These are phyloP conservation scores for Athalia cordata DNA, from an alignment of 2,888 invertebrate genomes.

Conservation along the genomic window DNA sequence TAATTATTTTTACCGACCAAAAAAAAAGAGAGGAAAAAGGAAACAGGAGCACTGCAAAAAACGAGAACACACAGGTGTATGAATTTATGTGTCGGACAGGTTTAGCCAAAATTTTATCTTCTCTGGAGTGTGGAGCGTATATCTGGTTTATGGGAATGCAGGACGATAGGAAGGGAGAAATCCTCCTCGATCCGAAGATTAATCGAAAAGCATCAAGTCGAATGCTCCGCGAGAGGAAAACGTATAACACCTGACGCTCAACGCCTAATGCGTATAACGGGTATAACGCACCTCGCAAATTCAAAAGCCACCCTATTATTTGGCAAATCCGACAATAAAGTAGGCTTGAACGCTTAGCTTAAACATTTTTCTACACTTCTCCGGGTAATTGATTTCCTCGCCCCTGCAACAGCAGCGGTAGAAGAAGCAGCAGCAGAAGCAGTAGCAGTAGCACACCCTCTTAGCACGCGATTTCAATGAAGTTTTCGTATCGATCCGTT, in stretches of 20 bases:
- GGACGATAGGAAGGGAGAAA: background rate
- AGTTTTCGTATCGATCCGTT: constrained; percentile 44
- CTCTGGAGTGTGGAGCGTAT: background rate
- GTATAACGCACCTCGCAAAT: constrained; percentile 1
- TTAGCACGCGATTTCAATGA: constrained; percentile 51
- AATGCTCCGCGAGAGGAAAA: constrained; percentile 16
- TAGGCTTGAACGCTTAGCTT: constrained; percentile 43
- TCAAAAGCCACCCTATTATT: constrained; percentile 41
- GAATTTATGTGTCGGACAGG: constrained; percentile 13
- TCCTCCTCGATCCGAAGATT: constrained; percentile 15
- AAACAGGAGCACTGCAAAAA: background rate
- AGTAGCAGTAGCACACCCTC: constrained; percentile 30
- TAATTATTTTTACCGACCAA: constrained; percentile 27
- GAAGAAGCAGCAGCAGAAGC: too few species aligned
- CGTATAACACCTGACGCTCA: background rate
- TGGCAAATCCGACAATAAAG: constrained; percentile 40
- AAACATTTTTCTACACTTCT: constrained; percentile 41
- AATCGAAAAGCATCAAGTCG: constrained; percentile 31
- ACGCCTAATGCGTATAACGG: background rate
- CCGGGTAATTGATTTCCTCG: constrained; percentile 57
- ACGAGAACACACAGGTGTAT: constrained; percentile 9
- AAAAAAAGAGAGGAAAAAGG: background rate
- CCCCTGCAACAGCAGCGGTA: background rate
- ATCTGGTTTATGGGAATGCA: background rate
- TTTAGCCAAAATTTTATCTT: constrained; percentile 23